These are phyloP conservation scores for Pilophorus perplexus DNA, from an alignment of 2,888 invertebrate genomes.

Conservation along the genomic window DNA sequence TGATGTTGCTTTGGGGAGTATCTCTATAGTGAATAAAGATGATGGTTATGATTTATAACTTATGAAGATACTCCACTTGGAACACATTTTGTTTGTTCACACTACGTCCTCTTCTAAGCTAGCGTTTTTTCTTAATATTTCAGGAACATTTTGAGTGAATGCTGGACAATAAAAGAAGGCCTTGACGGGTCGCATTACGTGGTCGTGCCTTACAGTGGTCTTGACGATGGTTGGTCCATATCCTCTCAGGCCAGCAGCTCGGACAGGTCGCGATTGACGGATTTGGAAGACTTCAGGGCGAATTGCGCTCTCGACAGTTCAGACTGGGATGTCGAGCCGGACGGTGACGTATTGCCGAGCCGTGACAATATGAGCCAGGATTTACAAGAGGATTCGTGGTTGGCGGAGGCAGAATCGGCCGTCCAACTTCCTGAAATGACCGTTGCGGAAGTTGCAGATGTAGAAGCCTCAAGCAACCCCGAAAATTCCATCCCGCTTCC, in stretches of 20 bases:
- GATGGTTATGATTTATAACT: too few species aligned
- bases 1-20: too few species aligned
- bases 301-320: background rate
- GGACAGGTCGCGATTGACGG: background rate
- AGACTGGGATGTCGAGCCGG: conserved; percentile 9
- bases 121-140: background rate
- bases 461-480: conserved; percentile 2
- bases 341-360: background rate
- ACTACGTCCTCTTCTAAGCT: too few species aligned
- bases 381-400: background rate
- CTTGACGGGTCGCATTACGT: background rate
- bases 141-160: background rate
- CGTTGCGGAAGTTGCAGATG: background rate
- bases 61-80: too few species aligned
- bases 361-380: background rate
- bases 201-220: background rate
- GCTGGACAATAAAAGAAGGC: conserved; percentile 14
- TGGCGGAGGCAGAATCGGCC: background rate
- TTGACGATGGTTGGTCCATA: background rate
- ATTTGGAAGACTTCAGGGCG: background rate
- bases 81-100: too few species aligned
- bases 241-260: background rate
- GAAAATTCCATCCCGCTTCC: conserved; percentile 11
- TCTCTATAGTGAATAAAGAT: too few species aligned
- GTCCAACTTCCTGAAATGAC: background rate